Percentiles rank a stretch among this genome's conserved stretches.
Conservation (phyloP, 2,888 invertebrate species). For the Polia nebulosa region DNA sequence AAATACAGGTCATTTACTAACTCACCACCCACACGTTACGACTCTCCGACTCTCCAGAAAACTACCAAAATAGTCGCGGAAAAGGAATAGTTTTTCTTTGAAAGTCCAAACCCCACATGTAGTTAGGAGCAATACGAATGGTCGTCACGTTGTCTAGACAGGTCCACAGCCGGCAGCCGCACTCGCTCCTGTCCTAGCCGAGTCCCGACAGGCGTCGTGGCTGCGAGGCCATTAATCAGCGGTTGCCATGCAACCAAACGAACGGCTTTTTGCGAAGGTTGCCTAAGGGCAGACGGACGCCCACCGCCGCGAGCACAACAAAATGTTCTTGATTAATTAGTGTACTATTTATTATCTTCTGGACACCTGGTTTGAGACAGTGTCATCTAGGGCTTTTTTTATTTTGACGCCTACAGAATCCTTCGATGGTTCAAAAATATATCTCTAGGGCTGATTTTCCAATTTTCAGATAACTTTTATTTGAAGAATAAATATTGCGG, state of each 20-base stretch:
- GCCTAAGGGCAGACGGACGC: conserved; percentile 49
- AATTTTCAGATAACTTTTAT: too few relatives aligned
- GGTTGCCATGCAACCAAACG: conserved; percentile 51
- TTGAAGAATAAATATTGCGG: too few relatives aligned
- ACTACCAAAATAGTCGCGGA: background rate
- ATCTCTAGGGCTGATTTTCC: too few relatives aligned
- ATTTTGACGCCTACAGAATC: too few relatives aligned
- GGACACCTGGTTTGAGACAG: background rate
- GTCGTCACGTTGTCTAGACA: conserved; percentile 19
- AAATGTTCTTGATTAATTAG: conserved; percentile 33
- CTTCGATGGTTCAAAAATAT: background rate
- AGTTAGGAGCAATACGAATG: background rate
- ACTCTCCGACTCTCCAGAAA: background rate
- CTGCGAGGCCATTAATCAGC: conserved; percentile 46
- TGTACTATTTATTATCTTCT: conserved; percentile 21
- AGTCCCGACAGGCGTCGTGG: conserved; percentile 16
- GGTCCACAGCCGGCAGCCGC: background rate
- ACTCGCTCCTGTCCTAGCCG: background rate
- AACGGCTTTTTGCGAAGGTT: conserved; percentile 37
- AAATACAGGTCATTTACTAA: background rate
- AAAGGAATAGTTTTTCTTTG: background rate
- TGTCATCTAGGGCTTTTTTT: background rate
- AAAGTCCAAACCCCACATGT: background rate
- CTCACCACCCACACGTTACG: background rate
- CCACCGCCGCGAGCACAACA: conserved; percentile 5